Evolutionary conservation across 2,113 vertebrate species (phyloP), one percentile per base, ranked within the genome.

Genomic region (Tichodroma muraria): DNA sequence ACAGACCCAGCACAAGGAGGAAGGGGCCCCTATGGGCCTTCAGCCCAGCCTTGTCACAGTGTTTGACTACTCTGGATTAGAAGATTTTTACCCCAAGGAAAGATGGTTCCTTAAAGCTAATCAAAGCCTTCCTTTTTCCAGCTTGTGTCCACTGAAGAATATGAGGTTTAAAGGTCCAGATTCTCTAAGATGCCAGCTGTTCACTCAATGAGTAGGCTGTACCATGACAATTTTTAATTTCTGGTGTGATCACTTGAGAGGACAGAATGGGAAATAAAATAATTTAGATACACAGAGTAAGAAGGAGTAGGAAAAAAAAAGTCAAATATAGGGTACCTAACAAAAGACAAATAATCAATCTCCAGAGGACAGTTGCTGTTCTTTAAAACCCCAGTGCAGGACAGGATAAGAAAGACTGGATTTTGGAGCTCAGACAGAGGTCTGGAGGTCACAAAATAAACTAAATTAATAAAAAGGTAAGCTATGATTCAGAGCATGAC

Each of bases 1-100:
- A 69, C 15, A 78, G 38, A 44, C 9, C 3, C 56, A 68, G 14
- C 10, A 11, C 4, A 66, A 52, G 28, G 0, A 0, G 24, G 31
- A 70, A 76, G 6, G 9, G 11, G 8, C 2, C 6, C 2, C 38
- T 21, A 16, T 1, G 8, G 8, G 28, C 49, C 31, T 88, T 42
- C 24, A 88, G 21, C 22, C 16, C 31, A 79, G 18, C 14, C 8
- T 14, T 44, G 13, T 25, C 44, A 21, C 52, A 49, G 18, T 44
- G 57, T 44, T 60, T 44, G 21, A 38, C 11, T 25, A 9, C 18
- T 3, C n/a, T 24, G 19, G 10, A 3, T 54, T 57, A 69, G 37
- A 68, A 64, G 45, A 21, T 27, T 68, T 89, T 80, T 65, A 42
- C 4, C 22, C 6, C 12, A 28, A 11, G 19, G 4, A 53, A 78